Percentiles rank a stretch among this genome's conserved stretches.
These are phyloP conservation scores for Hypsopygia costalis DNA, from an alignment of 2,888 invertebrate species.

Conservation along the genomic window DNA sequence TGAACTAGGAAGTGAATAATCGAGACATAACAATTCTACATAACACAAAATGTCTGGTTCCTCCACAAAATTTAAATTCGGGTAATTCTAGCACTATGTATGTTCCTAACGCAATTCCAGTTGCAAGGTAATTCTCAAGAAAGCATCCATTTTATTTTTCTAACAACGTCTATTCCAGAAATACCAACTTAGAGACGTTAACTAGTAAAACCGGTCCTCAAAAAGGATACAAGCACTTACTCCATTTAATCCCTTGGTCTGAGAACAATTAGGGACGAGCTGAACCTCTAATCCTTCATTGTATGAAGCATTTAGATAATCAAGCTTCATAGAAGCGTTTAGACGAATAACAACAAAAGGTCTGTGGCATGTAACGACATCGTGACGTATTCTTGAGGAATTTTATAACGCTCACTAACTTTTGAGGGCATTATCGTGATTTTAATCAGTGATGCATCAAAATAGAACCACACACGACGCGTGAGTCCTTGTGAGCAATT, in stretches of 20 bases:
- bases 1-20: too few relatives aligned
- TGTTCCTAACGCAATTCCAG: background rate
- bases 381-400: slow-evolving; percentile 62
- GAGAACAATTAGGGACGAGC: slow-evolving; percentile 54
- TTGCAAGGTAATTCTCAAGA: background rate
- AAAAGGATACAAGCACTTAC: slow-evolving; percentile 28
- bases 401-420: slow-evolving; percentile 60
- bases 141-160: background rate
- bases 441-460: slow-evolving; percentile 63
- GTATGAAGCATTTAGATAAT: slow-evolving; percentile 67
- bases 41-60: too few relatives aligned
- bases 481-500: slow-evolving; percentile 57
- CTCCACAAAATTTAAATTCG: too few relatives aligned
- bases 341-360: slow-evolving; percentile 37
- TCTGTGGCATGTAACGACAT: slow-evolving; percentile 49
- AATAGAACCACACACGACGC: slow-evolving; percentile 69
- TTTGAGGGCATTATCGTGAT: slow-evolving; percentile 65
- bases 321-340: slow-evolving; percentile 33
- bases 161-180: slow-evolving; percentile 1
- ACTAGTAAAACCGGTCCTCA: slow-evolving; percentile 11
- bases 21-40: too few relatives aligned
- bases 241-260: slow-evolving; percentile 32
- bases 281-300: slow-evolving; percentile 46
- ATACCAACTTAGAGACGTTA: slow-evolving; percentile 1
- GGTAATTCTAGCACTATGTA: too few relatives aligned